phyloP scores from a whole-genome alignment of 1,140 invertebrate genomes.

The Tribolium madens region DNA sequence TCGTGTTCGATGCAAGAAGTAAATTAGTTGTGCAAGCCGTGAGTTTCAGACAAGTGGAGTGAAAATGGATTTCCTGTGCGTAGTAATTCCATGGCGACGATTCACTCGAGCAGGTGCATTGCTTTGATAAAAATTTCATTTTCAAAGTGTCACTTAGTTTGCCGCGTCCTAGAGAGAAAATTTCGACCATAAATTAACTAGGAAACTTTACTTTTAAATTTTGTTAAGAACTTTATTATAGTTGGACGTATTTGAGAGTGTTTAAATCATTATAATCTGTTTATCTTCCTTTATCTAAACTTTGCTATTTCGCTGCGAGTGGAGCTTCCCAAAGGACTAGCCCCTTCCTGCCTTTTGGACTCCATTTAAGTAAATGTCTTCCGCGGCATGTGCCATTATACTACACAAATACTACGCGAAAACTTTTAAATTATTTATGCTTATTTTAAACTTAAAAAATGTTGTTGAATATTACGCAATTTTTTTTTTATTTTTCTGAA shows the following conservation, averaged over 20 bases:
- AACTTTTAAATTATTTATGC: neutral
- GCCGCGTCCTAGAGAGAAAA: slow-evolving; percentile 5
- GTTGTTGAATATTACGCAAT: neutral
- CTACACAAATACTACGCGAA: neutral
- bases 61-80: neutral
- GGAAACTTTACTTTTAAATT: slow-evolving; percentile 55
- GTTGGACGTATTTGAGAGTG: slow-evolving; percentile 59
- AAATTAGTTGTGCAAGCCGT: slow-evolving; percentile 58
- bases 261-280: slow-evolving; percentile 61
- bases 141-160: slow-evolving; percentile 38
- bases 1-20: slow-evolving; percentile 56
- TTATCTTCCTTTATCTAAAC: slow-evolving; percentile 62
- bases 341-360: slow-evolving; percentile 48
- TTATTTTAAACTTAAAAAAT: neutral
- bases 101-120: slow-evolving; percentile 36
- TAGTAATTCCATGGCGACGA: neutral
- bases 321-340: slow-evolving; percentile 56
- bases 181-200: slow-evolving; percentile 13
- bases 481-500: neutral
- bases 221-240: slow-evolving; percentile 57
- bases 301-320: slow-evolving; percentile 58
- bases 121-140: slow-evolving; percentile 44
- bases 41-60: neutral
- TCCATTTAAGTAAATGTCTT: slow-evolving; percentile 52
- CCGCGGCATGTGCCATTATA: slow-evolving; percentile 41